These are phyloP conservation scores for Onthophagus sagittarius DNA, from an alignment of 2,888 invertebrate genomes.

Conservation along the genomic window DNA sequence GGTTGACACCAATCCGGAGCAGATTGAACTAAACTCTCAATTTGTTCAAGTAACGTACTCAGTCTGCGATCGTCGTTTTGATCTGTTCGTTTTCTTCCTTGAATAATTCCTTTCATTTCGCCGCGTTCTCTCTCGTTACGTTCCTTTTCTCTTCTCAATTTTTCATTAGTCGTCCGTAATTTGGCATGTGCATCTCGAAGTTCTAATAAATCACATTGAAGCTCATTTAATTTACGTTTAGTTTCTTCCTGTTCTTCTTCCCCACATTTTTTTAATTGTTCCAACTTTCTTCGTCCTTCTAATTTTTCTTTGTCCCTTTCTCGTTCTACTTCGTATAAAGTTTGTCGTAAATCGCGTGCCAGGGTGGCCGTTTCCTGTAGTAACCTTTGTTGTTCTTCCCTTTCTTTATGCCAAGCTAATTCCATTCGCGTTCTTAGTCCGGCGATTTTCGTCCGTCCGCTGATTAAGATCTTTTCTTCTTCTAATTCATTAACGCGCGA, in stretches of 20 bases:
- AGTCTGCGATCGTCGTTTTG: slow-evolving; percentile 72
- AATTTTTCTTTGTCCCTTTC: slow-evolving; percentile 86
- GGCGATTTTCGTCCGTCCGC: slow-evolving; percentile 80
- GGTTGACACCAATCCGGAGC: slow-evolving; percentile 63
- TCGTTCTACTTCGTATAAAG: slow-evolving; percentile 83
- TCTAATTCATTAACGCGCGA: slow-evolving; percentile 86
- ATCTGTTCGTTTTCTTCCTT: slow-evolving; percentile 51
- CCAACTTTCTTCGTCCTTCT: slow-evolving; percentile 80
- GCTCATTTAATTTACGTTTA: slow-evolving; percentile 74
- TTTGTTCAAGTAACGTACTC: slow-evolving; percentile 69
- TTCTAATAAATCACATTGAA: slow-evolving; percentile 85
- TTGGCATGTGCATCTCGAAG: slow-evolving; percentile 89
- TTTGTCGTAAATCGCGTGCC: slow-evolving; percentile 82
- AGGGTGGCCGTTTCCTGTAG: slow-evolving; percentile 87
- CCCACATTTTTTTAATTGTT: slow-evolving; percentile 76
- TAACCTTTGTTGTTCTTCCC: slow-evolving; percentile 87
- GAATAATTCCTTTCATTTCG: slow-evolving; percentile 50
- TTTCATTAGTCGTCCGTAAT: slow-evolving; percentile 85
- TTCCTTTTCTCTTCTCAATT: slow-evolving; percentile 82
- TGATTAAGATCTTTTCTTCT: slow-evolving; percentile 78
- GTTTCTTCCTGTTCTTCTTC: slow-evolving; percentile 90
- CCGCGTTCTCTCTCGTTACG: slow-evolving; percentile 78
- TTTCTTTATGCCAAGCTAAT: slow-evolving; percentile 90
- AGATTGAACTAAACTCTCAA: slow-evolving; percentile 69
- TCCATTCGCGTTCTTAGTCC: slow-evolving; percentile 85